A percentile compares a stretch with the other conserved stretches of the same genome.
phyloP scores from a whole-genome alignment of 53 echinoderm and acorn worm genomes.

The Apostichopus leukothele region DNA sequence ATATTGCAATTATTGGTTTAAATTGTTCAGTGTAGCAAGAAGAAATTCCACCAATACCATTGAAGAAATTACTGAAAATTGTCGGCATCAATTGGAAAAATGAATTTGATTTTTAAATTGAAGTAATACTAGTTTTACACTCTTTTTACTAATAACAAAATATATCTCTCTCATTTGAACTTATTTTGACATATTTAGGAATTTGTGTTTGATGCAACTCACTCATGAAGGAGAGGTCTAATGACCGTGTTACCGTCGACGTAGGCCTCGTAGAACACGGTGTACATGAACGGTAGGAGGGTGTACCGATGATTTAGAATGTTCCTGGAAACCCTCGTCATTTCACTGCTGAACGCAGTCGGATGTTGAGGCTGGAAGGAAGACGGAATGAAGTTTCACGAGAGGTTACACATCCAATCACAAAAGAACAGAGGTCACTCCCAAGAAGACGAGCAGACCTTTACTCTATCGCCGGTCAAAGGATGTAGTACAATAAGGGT shows the following conservation, averaged over 20 bases:
- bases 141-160: no score
- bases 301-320: conserved; percentile 71
- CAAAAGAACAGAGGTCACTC: no score
- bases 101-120: no score
- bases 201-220: conserved; percentile 11
- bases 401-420: not conserved
- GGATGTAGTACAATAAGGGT: no score
- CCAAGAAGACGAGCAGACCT: not conserved
- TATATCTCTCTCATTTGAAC: no score
- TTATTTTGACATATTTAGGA: not conserved
- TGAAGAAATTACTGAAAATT: no score
- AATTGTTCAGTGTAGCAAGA: no score
- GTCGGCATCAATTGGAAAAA: no score
- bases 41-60: no score
- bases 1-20: no score
- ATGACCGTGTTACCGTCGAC: conserved; percentile 78
- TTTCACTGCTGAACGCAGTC: conserved; percentile 70
- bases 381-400: not conserved
- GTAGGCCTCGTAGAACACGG: conserved; percentile 80
- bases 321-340: conserved; percentile 64
- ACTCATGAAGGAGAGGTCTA: conserved; percentile 90
- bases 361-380: conserved; percentile 91
- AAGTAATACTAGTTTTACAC: no score
- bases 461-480: not conserved
- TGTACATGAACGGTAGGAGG: conserved; percentile 88